Conservation (phyloP, 2,797 vertebrate genomes). For the Acrocephalus scirpaceus region DNA sequence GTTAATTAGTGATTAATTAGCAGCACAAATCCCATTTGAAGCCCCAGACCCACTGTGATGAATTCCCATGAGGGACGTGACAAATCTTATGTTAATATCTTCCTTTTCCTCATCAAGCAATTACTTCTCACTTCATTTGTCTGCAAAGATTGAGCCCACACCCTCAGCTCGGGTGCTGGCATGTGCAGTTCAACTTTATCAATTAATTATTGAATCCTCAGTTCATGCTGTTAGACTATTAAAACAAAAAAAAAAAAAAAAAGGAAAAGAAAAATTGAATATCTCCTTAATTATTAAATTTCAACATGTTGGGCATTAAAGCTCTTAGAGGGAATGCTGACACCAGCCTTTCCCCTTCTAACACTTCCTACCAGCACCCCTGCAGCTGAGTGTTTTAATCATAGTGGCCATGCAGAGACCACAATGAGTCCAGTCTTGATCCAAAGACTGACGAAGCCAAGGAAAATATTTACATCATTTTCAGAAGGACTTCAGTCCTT, state of each 20-base stretch:
- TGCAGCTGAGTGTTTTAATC: neutral
- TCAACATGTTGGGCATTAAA: neutral
- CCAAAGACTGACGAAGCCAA: neutral
- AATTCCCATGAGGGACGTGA: conserved; percentile 65
- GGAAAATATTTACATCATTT: neutral
- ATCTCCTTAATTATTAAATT: conserved; percentile 65
- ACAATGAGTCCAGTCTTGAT: neutral
- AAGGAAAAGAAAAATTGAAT: conserved; percentile 25
- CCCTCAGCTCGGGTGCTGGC: neutral
- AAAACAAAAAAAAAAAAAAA: conserved; percentile 39
- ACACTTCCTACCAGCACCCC: neutral
- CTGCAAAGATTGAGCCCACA: conserved; percentile 57
- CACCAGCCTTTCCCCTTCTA: neutral
- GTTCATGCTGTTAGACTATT: conserved; percentile 65
- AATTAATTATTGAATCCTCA: conserved; percentile 80
- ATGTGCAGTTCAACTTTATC: conserved; percentile 66
- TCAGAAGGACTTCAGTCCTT: neutral
- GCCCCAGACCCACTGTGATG: neutral
- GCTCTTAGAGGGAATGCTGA: neutral
- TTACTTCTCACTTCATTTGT: conserved; percentile 72
- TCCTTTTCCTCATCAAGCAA: conserved; percentile 68
- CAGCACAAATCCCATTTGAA: conserved; percentile 59
- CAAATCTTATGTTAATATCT: conserved; percentile 67
- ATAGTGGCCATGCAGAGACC: accelerated
- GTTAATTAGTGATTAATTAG: conserved; percentile 78